Conservation (phyloP, 2,888 invertebrate genomes). For the Yponomeuta evonymella region DNA sequence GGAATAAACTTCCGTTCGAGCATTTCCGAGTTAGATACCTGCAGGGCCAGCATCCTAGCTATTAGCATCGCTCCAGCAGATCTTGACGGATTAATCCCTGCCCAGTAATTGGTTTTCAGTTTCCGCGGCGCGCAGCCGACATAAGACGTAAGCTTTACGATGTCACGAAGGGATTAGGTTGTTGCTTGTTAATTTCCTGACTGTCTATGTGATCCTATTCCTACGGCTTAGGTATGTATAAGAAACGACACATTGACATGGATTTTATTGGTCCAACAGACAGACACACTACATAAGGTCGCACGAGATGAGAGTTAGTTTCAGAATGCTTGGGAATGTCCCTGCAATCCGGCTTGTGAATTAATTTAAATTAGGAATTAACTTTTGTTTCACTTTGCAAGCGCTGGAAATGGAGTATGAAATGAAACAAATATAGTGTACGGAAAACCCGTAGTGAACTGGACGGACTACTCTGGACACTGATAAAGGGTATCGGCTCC, state of each 20-base stretch:
- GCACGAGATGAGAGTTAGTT: too few species aligned
- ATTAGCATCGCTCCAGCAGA: neutral
- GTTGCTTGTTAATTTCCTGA: neutral
- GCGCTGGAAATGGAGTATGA: neutral
- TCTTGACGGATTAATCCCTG: conserved; percentile 10
- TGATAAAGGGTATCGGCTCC: neutral
- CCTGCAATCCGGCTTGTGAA: too few species aligned
- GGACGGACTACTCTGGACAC: neutral
- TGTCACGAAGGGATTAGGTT: neutral
- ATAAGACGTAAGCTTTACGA: neutral
- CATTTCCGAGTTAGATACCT: neutral
- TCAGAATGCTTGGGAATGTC: too few species aligned
- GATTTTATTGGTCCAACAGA: too few species aligned
- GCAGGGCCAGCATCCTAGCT: neutral
- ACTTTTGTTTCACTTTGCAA: neutral
- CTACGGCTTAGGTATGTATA: neutral
- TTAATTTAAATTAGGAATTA: too few species aligned
- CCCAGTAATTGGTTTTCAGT: conserved; percentile 7
- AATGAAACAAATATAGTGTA: neutral
- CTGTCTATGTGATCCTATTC: neutral
- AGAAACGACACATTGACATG: too few species aligned
- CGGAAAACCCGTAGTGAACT: neutral
- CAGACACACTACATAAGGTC: too few species aligned
- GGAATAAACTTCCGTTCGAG: neutral
- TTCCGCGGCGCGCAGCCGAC: neutral